phyloP scores from a whole-genome alignment of 2,113 vertebrate genomes.

The Brienomyrus longianalis region DNA sequence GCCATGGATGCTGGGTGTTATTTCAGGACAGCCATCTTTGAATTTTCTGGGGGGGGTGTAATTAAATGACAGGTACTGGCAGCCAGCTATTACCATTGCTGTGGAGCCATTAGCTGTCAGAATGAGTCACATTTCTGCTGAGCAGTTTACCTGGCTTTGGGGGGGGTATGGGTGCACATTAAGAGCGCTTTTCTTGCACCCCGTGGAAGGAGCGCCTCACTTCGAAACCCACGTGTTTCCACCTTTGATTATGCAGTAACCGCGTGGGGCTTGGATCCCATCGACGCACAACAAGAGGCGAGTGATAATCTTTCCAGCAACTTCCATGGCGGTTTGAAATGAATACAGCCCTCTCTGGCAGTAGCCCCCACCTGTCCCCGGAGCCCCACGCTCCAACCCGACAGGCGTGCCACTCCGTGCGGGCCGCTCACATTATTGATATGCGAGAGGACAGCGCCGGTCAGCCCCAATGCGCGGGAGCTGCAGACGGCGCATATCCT shows the following conservation, averaged over 20 bases:
- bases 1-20: slow-evolving; percentile 20
- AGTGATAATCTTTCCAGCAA: background rate
- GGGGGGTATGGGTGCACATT: background rate
- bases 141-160: slow-evolving; percentile 10
- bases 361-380: background rate
- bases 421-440: slow-evolving; percentile 27
- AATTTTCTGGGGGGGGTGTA: slow-evolving; percentile 34
- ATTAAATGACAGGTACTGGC: slow-evolving; percentile 41
- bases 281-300: background rate
- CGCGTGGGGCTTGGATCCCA: background rate
- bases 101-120: slow-evolving; percentile 36
- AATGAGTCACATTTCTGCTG: slow-evolving; percentile 20
- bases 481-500: slow-evolving; percentile 25
- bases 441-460: slow-evolving; percentile 38
- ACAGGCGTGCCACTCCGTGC: slow-evolving; percentile 21
- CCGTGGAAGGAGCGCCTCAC: background rate
- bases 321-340: background rate
- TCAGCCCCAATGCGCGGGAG: slow-evolving; percentile 40
- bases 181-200: background rate
- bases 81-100: slow-evolving; percentile 19
- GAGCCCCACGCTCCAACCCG: slow-evolving; percentile 13
- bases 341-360: background rate
- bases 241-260: background rate
- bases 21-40: slow-evolving; percentile 39
- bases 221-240: background rate